phyloP scores from a whole-genome alignment of 2,113 vertebrate genomes.

The Rallus limicola region DNA sequence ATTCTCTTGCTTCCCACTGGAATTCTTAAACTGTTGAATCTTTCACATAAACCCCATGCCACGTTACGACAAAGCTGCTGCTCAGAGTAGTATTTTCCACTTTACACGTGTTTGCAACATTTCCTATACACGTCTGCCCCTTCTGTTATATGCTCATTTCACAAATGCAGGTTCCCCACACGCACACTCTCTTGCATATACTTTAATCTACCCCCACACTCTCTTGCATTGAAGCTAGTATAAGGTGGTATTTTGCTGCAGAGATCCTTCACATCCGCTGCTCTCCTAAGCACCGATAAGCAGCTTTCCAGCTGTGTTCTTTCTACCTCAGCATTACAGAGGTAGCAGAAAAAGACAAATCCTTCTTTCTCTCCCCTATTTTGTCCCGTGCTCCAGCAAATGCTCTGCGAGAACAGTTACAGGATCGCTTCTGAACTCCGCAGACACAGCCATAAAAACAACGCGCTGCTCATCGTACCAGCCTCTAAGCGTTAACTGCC shows the following conservation, averaged over 20 bases:
- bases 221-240: background rate
- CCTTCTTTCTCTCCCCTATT: background rate
- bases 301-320: background rate
- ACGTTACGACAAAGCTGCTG: background rate
- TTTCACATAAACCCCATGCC: background rate
- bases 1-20: background rate
- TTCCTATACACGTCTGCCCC: background rate
- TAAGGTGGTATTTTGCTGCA: background rate
- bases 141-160: background rate
- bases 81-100: background rate
- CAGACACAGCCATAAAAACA: background rate
- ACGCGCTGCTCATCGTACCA: background rate
- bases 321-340: background rate
- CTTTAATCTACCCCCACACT: background rate
- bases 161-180: background rate
- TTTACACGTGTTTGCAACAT: background rate
- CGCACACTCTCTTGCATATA: no score
- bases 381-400: background rate
- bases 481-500: conserved; percentile 9
- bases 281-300: background rate
- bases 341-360: background rate
- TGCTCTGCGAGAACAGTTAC: background rate
- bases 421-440: background rate
- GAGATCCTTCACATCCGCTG: background rate
- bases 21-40: background rate